Evolutionary conservation across 2,888 invertebrate genomes (phyloP), one percentile per base, ranked within the genome.

Genomic region (Lutraria lutraria): DNA sequence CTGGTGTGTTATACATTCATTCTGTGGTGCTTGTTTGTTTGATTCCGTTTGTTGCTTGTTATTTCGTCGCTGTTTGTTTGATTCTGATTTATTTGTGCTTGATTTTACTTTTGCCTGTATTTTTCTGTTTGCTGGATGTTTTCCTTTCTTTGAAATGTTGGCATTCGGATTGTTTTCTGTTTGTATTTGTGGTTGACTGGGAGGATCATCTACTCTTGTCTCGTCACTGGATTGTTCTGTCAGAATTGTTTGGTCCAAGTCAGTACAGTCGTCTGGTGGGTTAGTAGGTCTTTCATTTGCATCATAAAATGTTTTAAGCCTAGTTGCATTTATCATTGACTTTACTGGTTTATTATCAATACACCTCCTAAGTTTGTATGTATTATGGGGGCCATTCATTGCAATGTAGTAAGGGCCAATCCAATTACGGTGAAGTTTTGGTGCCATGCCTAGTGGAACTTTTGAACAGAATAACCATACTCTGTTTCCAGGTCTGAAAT

Each of bases 361-460:
- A n/a, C 79, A 54, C 19, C 43, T n/a, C 25, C 88, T 31, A 10
- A 90, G 85, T n/a, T 79, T 87, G 88, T 56, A 90, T 34, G 90
- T 90, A 80, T 84, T n/a, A n/a, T 88, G 80, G 25, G 86, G 85
- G 12, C 86, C 84, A 15, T 80, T 54, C 56, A 34, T 19, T 6
- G 85, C 31, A 52, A 87, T 90, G 76, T 90, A 90, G 43, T 87
- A 90, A 16, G 90, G 87, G 15, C 89, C 87, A 0, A 87, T 68
- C 83, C 80, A 86, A 63, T 85, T 83, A 52, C 83, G 80, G 56
- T 87, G 87, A 8, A 89, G 79, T 68, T 88, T 88, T 21, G 88
- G 85, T 21, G 88, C 85, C 31, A n/a, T n/a, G n/a, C n/a, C n/a
- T n/a, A n/a, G n/a, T n/a, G n/a, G n/a, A n/a, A n/a, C n/a, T n/a